Evolutionary conservation across 2,113 vertebrate species (phyloP), one percentile per base, ranked within the genome.

Genomic region (Austrofundulus limnaeus): DNA sequence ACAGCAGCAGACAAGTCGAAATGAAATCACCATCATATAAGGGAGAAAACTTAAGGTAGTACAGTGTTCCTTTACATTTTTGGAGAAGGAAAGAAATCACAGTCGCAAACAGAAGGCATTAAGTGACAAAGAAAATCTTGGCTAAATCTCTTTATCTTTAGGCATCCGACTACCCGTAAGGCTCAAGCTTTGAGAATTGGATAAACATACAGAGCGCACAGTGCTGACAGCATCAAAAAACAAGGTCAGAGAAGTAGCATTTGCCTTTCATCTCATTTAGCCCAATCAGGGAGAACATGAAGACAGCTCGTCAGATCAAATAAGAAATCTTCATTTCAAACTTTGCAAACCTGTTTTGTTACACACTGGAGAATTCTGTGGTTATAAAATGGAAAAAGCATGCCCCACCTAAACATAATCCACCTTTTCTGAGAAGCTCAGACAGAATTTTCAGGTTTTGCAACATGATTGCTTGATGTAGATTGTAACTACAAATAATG

Each of bases 11-110:
- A 90, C 65, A 86, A 88, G 80, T 83, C 78, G 49, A 71, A 57
- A 37, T 82, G 90, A 91, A 92, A 90, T 88, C 88, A 66, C 62
- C 84, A 53, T 79, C 37, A 75, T 85, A 83, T 45, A 59, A 70
- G 77, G 77, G 54, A 56, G 76, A 41, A 66, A 76, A 83, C 41
- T 82, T 61, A 43, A 78, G 67, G 72, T 63, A 53, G 58, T 11
- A 31, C 45, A 46, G 14, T 20, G 12, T 19, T 20, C 28, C 66
- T 78, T 69, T 80, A 72, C 51, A 17, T 54, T 70, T 71, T 73
- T 70, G 16, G 62, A 64, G 38, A 78, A 64, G 57, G 43, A 50
- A 67, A 63, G 62, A 56, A 51, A 49, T 28, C 72, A 43, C 15
- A 57, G 71, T 84, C 83, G 83, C 77, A 61, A 85, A 53, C 66